Base-by-base conservation (phyloP, 2,113 vertebrate genomes). In the Gasterosteus aculeatus region DNA sequence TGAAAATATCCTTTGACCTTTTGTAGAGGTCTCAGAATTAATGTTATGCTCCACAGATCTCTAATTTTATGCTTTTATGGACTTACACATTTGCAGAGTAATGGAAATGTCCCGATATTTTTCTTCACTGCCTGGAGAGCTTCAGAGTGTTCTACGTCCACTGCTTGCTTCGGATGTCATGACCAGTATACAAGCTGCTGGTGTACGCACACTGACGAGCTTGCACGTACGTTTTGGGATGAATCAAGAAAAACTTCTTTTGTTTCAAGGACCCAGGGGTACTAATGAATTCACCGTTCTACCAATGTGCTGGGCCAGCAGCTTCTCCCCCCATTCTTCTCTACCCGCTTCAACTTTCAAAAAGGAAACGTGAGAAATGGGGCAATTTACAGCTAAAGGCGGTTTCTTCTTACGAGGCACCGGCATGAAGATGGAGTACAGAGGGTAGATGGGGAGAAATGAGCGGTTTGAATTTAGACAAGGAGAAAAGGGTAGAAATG, bases 61-160 rank as follows among this genome's bases (percentile, higher is more conserved):
- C 90, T 92, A 86, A 92, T 93, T 92, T 93, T 90, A 90, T 93
- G 91, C 85, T 90, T 90, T 92, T 92, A 85, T 69, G 82, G 85
- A 87, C 79, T 88, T 88, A 89, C 75, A 91, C 87, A 87, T 88
- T 90, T 77, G 70, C 44, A 78, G 84, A 88, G 91, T 91, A 92
- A 91, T 87, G 84, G 87, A 90, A 91, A 86, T 69, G 85, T 88
- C 78, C 69, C 49, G 69, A 80, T 78, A 77, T 87, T 89, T 87
- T 82, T 87, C 83, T 83, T 77, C 84, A 76, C 68, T 88, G 84
- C 49, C 66, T 63, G 80, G 62, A 33, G 82, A 31, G 81, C 67
- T 80, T 71, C 66, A 47, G 67, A 73, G 65, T 69, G 61, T 51
- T 70, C 69, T 12, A 49, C 18, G 14, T 82, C 77, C 84, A 72